These are phyloP conservation scores for Pogonognathellus flavescens DNA, from an alignment of 1,140 invertebrate genomes.

Conservation along the genomic window DNA sequence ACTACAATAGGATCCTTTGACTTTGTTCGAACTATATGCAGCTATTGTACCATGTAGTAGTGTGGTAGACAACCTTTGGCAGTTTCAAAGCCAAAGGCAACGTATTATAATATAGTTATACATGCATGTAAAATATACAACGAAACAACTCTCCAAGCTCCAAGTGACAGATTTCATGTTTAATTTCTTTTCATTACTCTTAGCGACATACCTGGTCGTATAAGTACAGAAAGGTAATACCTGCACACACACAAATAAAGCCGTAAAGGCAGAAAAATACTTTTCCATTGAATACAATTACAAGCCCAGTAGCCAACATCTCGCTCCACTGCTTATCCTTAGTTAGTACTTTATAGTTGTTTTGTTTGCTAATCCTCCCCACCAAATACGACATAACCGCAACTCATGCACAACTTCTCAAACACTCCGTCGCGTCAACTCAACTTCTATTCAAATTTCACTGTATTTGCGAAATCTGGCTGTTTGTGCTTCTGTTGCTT, in stretches of 20 bases:
- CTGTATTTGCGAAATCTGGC: slow-evolving; percentile 42
- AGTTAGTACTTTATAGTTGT: slow-evolving; percentile 29
- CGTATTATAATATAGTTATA: no score
- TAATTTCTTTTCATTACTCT: slow-evolving; percentile 38
- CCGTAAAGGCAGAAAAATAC: slow-evolving; percentile 2
- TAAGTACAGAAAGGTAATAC: slow-evolving; percentile 10
- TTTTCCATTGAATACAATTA: slow-evolving; percentile 8
- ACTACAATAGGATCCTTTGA: no score
- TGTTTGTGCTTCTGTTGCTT: slow-evolving; percentile 22
- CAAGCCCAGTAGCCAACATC: slow-evolving; percentile 38
- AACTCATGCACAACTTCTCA: slow-evolving; percentile 46
- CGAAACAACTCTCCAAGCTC: neutral
- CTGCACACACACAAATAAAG: neutral
- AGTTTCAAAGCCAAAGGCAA: slow-evolving; percentile 29
- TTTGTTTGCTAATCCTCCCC: slow-evolving; percentile 21
- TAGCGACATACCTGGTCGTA: slow-evolving; percentile 1
- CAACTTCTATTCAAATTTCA: slow-evolving; percentile 23
- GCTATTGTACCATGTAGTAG: neutral
- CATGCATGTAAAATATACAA: neutral
- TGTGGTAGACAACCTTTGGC: slow-evolving; percentile 40
- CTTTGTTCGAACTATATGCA: no score
- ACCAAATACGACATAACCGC: slow-evolving; percentile 27
- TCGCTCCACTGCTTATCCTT: slow-evolving; percentile 16
- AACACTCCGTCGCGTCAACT: slow-evolving; percentile 8
- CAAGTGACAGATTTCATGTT: slow-evolving; percentile 45